These are phyloP conservation scores for Brachyalestes nurse DNA, from an alignment of 2,797 vertebrate genomes.

Conservation along the genomic window DNA sequence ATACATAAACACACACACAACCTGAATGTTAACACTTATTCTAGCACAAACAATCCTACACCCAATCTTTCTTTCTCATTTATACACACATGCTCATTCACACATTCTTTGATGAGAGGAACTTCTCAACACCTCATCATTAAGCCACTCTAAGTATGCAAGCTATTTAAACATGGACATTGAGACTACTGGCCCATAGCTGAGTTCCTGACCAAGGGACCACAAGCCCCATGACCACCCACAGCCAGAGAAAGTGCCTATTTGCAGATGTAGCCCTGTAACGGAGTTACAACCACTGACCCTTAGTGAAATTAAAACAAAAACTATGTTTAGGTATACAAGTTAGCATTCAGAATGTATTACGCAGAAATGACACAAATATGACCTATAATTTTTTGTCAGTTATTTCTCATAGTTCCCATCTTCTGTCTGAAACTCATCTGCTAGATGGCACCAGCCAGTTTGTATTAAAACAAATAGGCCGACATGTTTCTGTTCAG, in stretches of 20 bases:
- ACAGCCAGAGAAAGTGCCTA: background rate
- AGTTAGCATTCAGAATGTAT: too few relatives aligned
- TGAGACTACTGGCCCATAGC: slow-evolving; percentile 7
- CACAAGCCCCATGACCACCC: slow-evolving; percentile 20
- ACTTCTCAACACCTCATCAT: slow-evolving; percentile 26
- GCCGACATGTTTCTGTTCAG: too few relatives aligned
- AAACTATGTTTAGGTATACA: too few relatives aligned
- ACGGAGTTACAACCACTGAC: background rate
- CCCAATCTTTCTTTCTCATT: background rate
- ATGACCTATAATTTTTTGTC: too few relatives aligned
- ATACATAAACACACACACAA: slow-evolving; percentile 28
- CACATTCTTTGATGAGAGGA: slow-evolving; percentile 9
- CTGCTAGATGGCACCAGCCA: too few relatives aligned
- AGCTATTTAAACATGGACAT: slow-evolving; percentile 35
- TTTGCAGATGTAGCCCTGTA: background rate
- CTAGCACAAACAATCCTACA: slow-evolving; percentile 31
- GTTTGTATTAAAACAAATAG: too few relatives aligned
- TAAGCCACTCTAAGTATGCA: slow-evolving; percentile 25
- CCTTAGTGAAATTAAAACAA: too few relatives aligned
- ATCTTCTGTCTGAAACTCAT: too few relatives aligned
- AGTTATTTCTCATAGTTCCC: too few relatives aligned
- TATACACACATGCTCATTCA: slow-evolving; percentile 12
- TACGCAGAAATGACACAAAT: too few relatives aligned
- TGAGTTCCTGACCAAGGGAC: background rate
- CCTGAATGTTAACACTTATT: slow-evolving; percentile 11